Conservation (phyloP, 2,797 vertebrate genomes). For the Ptychadena robeensis region DNA sequence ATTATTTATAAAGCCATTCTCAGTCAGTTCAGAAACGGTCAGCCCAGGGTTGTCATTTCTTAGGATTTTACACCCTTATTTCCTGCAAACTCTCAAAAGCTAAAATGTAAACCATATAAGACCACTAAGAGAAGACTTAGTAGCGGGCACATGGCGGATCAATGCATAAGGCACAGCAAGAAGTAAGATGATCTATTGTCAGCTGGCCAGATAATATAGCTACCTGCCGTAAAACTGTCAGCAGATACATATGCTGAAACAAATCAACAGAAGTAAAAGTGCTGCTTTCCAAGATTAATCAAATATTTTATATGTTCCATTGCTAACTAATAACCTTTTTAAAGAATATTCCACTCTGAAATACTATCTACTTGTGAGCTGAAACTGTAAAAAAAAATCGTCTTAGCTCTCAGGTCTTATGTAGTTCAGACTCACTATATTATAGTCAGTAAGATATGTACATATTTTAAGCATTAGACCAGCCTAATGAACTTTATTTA, state of each 20-base stretch:
- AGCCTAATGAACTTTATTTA: no score
- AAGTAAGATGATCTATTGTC: not conserved
- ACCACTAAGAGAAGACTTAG: not conserved
- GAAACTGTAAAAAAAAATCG: no score
- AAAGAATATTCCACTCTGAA: no score
- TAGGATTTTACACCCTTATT: not conserved
- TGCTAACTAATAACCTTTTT: no score
- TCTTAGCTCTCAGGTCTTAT: no score
- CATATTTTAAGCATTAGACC: no score
- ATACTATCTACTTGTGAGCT: no score
- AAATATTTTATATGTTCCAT: no score
- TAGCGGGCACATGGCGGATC: not conserved
- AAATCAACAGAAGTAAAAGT: not conserved
- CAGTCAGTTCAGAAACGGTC: not conserved
- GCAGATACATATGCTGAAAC: not conserved
- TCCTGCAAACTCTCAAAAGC: not conserved
- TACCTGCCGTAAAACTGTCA: not conserved
- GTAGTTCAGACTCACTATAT: no score
- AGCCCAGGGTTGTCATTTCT: not conserved
- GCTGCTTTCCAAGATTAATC: not conserved
- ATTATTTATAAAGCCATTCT: conserved; percentile 17
- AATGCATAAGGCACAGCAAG: not conserved
- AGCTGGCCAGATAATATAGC: not conserved
- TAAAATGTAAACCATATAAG: not conserved
- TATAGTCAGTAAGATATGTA: no score